These are phyloP conservation scores for Halichoerus grypus DNA, from an alignment of 2,113 vertebrate species.

Conservation along the genomic window DNA sequence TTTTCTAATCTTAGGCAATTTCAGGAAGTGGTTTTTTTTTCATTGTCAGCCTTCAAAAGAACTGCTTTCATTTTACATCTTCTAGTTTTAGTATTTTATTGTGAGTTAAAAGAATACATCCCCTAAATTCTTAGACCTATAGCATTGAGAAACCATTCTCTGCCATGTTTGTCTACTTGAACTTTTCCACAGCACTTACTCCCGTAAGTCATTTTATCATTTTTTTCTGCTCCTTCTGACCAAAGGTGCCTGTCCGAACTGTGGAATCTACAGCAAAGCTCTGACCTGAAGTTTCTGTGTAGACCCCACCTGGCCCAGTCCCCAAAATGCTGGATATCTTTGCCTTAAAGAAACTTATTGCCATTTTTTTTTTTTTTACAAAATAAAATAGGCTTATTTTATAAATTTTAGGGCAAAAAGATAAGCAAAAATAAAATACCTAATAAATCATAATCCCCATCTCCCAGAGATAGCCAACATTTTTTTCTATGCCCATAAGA, in stretches of 20 bases:
- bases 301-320: neutral
- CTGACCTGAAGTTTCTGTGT: neutral
- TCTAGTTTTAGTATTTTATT: neutral
- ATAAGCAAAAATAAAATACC: slow-evolving; percentile 42
- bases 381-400: slow-evolving; percentile 12
- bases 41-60: slow-evolving; percentile 70
- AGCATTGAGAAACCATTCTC: slow-evolving; percentile 32
- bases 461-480: neutral
- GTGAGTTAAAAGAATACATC: slow-evolving; percentile 42
- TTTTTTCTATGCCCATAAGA: neutral
- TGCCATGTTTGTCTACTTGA: neutral
- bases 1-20: slow-evolving; percentile 78
- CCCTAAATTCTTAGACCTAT: slow-evolving; percentile 25
- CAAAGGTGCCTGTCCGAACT: neutral
- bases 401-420: neutral
- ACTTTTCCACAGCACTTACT: slow-evolving; percentile 24
- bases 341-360: neutral
- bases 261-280: neutral
- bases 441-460: neutral
- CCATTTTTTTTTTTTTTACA: slow-evolving; percentile 13
- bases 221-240: neutral
- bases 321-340: neutral
- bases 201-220: neutral
- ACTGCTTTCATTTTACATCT: slow-evolving; percentile 58
- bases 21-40: slow-evolving; percentile 65